Base-by-base conservation (phyloP, 2,888 invertebrate species). In the Dicranocentrus wangi region DNA sequence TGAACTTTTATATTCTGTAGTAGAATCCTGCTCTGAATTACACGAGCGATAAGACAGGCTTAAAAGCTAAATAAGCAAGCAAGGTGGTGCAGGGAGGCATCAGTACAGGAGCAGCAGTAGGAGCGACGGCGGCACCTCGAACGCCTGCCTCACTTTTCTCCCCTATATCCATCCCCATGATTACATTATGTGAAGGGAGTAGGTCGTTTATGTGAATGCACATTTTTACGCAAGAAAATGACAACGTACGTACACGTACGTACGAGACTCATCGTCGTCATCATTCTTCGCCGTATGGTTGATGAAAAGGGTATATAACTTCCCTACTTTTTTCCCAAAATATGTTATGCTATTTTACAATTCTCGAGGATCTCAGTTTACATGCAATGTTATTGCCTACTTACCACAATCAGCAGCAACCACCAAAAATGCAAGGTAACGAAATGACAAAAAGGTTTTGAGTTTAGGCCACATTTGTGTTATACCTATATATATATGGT, bases 141-240 rank as follows among this genome's bases (percentile, higher is more conserved):
- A n/a, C n/a, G n/a, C n/a, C 39, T 39, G 13, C 13, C 47, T 47
- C 47, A n/a, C n/a, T n/a, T 47, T 15, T 47, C 47, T n/a, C n/a
- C 2, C 47, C 7, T n/a, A 47, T n/a, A n/a, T 47, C 15, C 15
- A 10, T 47, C 32, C 32, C 32, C 47, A 47, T 15, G 10, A 47
- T 23, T 10, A 42, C 10, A 39, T 39, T 25, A 13, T 42, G 28
- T 73, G 17, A 15, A n/a, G 68, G 76, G 76, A 76, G 60, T 76
- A 66, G 75, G 75, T 75, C 66, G 75, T 32, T 47, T 32, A 23
- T 27, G 7, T 66, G 53, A 55, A 55, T 63, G 66, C 43, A 63
- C 32, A 23, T 58, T 27, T 66, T 68, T 68, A 68, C 28, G 47
- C 76, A 75, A 75, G 75, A 66, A 75, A 75, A 66, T 42, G 42